Percentiles rank a stretch among this genome's conserved stretches.
Evolutionary conservation across 1,140 invertebrate species (phyloP).

Genomic region (Rhyzopertha dominica): DNA sequence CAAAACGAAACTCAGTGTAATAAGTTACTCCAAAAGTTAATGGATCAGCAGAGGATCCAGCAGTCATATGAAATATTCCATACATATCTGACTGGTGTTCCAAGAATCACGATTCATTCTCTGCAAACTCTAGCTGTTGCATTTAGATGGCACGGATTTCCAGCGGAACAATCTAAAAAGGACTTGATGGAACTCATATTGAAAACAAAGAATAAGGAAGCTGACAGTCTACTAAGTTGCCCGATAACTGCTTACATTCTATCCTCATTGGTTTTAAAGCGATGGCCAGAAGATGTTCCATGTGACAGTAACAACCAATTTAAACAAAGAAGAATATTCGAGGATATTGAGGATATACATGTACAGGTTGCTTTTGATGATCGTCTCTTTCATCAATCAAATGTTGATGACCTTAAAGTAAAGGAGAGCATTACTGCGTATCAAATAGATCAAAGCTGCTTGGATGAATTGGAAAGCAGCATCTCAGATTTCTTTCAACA

Average conservation of each 20-base stretch:
- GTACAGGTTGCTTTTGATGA: constrained; percentile 26
- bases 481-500: constrained; percentile 13
- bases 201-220: constrained; percentile 19
- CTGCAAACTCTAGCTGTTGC: constrained; percentile 42
- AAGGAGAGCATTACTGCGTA: constrained; percentile 2
- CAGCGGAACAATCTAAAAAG: constrained; percentile 10
- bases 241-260: constrained; percentile 29
- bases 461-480: constrained; percentile 7
- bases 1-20: constrained; percentile 44
- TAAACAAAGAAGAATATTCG: constrained; percentile 5
- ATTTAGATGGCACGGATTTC: constrained; percentile 16
- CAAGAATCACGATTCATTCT: constrained; percentile 41
- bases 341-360: constrained; percentile 26
- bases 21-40: constrained; percentile 42
- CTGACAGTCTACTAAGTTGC: constrained; percentile 18
- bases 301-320: constrained; percentile 3
- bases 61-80: constrained; percentile 40
- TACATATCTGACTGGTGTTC: constrained; percentile 43
- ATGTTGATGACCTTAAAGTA: not conserved
- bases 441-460: constrained; percentile 9
- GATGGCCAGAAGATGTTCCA: constrained; percentile 24
- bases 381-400: constrained; percentile 4
- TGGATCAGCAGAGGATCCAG: constrained; percentile 37
- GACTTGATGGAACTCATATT: constrained; percentile 32
- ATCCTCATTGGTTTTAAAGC: constrained; percentile 32